Evolutionary conservation across 2,888 invertebrate genomes (phyloP).

Genomic region (Micoletzkya japonica): DNA sequence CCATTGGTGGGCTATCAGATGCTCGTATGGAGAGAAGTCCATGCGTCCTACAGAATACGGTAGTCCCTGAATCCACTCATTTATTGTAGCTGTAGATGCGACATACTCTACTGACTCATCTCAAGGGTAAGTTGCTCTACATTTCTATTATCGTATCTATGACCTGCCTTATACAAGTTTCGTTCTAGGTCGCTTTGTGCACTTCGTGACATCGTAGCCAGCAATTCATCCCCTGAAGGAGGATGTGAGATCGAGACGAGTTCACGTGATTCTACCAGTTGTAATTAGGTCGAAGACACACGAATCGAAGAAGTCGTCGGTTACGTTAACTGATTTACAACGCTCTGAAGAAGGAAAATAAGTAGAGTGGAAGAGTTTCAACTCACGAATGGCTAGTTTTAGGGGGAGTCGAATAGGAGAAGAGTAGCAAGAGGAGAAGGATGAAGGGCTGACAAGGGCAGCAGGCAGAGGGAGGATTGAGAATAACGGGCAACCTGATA

Average conservation of each 20-base stretch:
- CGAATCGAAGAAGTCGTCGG: conserved; percentile 70
- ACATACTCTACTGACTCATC: too few relatives aligned
- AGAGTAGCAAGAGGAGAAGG: conserved; percentile 20
- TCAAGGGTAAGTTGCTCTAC: too few relatives aligned
- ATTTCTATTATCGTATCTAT: too few relatives aligned
- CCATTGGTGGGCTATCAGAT: conserved; percentile 9
- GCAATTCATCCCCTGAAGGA: conserved; percentile 25
- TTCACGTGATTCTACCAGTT: conserved; percentile 59
- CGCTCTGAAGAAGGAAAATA: conserved; percentile 45
- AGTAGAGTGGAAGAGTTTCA: neutral
- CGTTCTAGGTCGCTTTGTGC: conserved; percentile 19
- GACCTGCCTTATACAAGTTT: too few relatives aligned
- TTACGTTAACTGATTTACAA: conserved; percentile 66
- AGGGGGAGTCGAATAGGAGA: neutral
- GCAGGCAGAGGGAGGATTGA: conserved; percentile 18
- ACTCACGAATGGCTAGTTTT: conserved; percentile 16
- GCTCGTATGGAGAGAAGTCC: conserved; percentile 19
- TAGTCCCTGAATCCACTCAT: neutral
- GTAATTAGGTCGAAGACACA: conserved; percentile 71
- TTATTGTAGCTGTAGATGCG: too few relatives aligned
- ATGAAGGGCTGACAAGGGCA: conserved; percentile 11
- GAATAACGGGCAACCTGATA: conserved; percentile 15
- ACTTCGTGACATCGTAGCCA: conserved; percentile 19
- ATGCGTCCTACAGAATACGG: conserved; percentile 24
- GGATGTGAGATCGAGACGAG: neutral